A percentile compares a stretch with the other conserved stretches of the same genome.
These are phyloP conservation scores for Drosophila sp. DNA, from an alignment of 1,140 invertebrate genomes.

Conservation along the genomic window DNA sequence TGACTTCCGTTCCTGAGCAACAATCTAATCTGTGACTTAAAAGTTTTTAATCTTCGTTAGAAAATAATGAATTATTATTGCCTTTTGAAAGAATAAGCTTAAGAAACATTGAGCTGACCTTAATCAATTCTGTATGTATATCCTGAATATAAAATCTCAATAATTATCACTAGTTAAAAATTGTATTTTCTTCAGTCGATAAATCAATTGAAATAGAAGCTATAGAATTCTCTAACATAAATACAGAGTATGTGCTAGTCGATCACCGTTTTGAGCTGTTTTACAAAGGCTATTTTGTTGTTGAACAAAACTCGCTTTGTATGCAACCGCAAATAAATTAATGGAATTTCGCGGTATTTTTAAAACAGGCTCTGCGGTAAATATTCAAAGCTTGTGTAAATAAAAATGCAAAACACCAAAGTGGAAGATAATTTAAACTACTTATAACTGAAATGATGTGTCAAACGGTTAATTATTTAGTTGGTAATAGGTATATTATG, in stretches of 20 bases:
- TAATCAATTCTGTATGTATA: too few relatives aligned
- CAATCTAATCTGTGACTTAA: too few relatives aligned
- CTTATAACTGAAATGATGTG: constrained; percentile 37
- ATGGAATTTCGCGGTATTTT: constrained; percentile 52
- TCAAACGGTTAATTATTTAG: constrained; percentile 40
- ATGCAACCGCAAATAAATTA: constrained; percentile 57
- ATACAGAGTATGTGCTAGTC: background rate
- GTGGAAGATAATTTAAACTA: constrained; percentile 50
- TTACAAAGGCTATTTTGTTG: constrained; percentile 38
- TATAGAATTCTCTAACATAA: too few relatives aligned
- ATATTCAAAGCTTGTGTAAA: constrained; percentile 31
- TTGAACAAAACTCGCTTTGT: constrained; percentile 16
- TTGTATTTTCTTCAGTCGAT: too few relatives aligned
- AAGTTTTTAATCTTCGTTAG: too few relatives aligned
- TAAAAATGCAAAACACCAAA: constrained; percentile 10
- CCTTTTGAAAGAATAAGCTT: too few relatives aligned
- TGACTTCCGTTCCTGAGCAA: too few relatives aligned
- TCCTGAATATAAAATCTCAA: too few relatives aligned
- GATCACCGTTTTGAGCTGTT: background rate
- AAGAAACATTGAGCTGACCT: too few relatives aligned
- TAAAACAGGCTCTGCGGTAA: constrained; percentile 30
- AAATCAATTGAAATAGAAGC: too few relatives aligned
- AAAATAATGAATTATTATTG: too few relatives aligned
- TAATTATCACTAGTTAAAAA: too few relatives aligned
- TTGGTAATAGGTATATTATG: constrained; percentile 25